Conservation (phyloP, 2,888 invertebrate genomes). For the Eupithecia centaureata region DNA sequence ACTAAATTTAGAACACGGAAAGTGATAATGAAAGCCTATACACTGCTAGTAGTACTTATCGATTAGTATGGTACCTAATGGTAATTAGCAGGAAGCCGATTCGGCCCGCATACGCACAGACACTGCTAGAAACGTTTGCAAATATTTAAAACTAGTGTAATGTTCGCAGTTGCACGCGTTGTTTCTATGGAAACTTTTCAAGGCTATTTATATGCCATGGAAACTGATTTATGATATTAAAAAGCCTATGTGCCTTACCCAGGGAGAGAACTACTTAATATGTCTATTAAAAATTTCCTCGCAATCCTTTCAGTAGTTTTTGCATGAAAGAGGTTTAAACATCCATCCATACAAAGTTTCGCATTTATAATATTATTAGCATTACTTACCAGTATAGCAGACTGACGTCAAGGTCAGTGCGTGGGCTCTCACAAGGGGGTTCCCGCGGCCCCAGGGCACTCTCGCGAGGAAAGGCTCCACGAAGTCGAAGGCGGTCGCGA, state of each 20-base stretch:
- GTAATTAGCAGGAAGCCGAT: conserved; percentile 61
- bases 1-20: conserved; percentile 32
- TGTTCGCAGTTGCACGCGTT: too few relatives aligned
- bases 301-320: too few relatives aligned
- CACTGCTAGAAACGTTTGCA: conserved; percentile 34
- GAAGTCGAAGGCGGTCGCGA: conserved; percentile 92
- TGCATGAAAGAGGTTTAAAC: too few relatives aligned
- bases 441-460: conserved; percentile 84
- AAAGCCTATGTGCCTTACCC: too few relatives aligned
- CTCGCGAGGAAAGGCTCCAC: conserved; percentile 90
- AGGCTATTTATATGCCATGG: too few relatives aligned
- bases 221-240: too few relatives aligned
- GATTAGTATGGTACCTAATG: conserved; percentile 49
- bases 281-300: too few relatives aligned
- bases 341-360: too few relatives aligned
- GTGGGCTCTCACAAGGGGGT: conserved; percentile 87
- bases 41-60: conserved; percentile 61
- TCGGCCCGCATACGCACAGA: conserved; percentile 62
- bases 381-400: conserved; percentile 90
- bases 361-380: too few relatives aligned
- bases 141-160: too few relatives aligned
- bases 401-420: conserved; percentile 90
- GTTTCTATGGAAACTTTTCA: too few relatives aligned
- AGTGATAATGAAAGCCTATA: conserved; percentile 41
- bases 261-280: too few relatives aligned